Base-by-base conservation (phyloP, 2,113 vertebrate genomes). In the Poecile atricapillus region DNA sequence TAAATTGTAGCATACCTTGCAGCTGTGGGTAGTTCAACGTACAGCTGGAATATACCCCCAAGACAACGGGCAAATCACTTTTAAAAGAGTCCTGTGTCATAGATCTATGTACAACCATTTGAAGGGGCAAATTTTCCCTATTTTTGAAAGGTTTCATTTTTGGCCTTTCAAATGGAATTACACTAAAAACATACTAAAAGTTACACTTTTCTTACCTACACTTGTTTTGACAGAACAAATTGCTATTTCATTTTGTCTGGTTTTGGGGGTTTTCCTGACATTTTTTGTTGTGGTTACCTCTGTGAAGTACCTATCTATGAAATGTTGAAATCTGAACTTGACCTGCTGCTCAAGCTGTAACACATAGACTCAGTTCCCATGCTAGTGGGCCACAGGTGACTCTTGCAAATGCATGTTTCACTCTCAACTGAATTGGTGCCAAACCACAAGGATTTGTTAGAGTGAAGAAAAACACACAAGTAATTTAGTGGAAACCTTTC, bases 241-340 rank as follows among this genome's bases (percentile, higher is more conserved):
- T 35, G 35, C 16, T 37, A 12, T 69, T 78, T 49, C 7, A 49
- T 69, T 67, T 59, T 60, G 50, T 56, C n/a, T 71, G 5, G 7
- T 63, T 65, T 35, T 55, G 16, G 63, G 10, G 4, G 15, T 90
- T 82, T 67, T 87, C 52, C 41, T 37, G 21, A 18, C 35, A 58
- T 56, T 73, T 83, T 58, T 25, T 69, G 75, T 49, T 59, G 33
- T 25, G 41, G 33, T 63, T 87, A 70, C 27, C 46, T 39, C 78
- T 56, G 6, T 19, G 41, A 41, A 56, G 9, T 24, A 64, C 19
- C 12, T 41, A 31, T 15, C 5, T 59, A 11, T 19, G n/a, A 67
- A 93, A 83, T 52, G 62, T 35, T 80, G n/a, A 94, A 90, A 78
- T 44, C 65, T 87, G 22, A 60, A 68, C 68, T 85, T 37, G 50